Evolutionary conservation across 2,888 invertebrate species (phyloP), one percentile per base, ranked within the genome.

Genomic region (Drosophila falleni): DNA sequence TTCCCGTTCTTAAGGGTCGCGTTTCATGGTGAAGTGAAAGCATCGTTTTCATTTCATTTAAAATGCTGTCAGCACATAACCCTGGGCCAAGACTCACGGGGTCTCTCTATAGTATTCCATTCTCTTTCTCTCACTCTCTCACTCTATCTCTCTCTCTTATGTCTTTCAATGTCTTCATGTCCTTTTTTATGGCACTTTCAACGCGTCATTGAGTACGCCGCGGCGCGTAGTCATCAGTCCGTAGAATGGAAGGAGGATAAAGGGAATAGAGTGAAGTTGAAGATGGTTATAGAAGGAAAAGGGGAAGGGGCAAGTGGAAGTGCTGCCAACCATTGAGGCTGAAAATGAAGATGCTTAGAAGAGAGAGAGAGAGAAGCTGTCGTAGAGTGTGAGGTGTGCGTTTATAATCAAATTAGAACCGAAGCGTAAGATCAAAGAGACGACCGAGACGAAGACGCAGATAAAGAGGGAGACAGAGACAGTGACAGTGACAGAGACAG

Each of bases 381-480:
- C 53, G 15, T 58, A 58, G 55, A 67, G 70, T 59, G 59, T 67
- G 75, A 75, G 69, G 89, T 74, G 74, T 87, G 89, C 81, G 89
- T 85, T 87, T 89, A 86, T 90, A 89, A 89, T 89, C 90, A 90
- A 89, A 89, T 89, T 89, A 90, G 82, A 90, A 80, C 54, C 75
- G 87, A 89, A 89, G 90, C 87, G 78, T 87, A 71, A 87, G 87
- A 84, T 88, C 89, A 84, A 89, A 84, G 84, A 46, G 42, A 67
- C 55, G 49, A 35, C 73, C 39, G 58, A 58, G 55, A 39, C 29
- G 15, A 13, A 37, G 56, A 55, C 50, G n/a, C 2, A 15, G 51
- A 41, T n/a, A 3, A 3, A 13, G 33, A 15, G 10, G 16, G 8
- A 31, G 50, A 35, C 3, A 44, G 8, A 33, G 50, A 31, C 13